Evolutionary conservation across 1,140 invertebrate species (phyloP).

Genomic region (Cyclargus thomasi): DNA sequence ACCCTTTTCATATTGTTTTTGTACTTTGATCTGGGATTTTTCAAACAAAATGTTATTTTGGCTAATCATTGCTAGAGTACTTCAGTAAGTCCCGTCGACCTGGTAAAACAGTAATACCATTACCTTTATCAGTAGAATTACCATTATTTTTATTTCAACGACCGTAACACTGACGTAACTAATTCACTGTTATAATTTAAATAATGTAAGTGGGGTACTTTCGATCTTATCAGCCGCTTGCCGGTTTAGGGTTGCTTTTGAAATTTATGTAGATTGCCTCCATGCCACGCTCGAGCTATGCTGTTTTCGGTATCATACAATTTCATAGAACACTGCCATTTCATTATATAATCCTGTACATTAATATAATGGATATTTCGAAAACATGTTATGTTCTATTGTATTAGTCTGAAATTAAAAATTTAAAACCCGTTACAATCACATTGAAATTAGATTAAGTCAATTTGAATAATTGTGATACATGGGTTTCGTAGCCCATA

Average conservation of each 20-base stretch:
- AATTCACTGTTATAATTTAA: not conserved
- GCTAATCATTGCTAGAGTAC: too few relatives aligned
- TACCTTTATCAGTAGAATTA: not conserved
- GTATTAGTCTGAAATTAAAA: too few relatives aligned
- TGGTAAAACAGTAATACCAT: not conserved
- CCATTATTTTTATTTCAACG: not conserved
- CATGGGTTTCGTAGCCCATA: too few relatives aligned
- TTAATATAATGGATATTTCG: too few relatives aligned
- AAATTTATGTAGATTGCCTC: slow-evolving; percentile 3
- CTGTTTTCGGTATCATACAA: not conserved
- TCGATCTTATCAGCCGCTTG: not conserved
- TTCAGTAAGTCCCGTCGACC: not conserved
- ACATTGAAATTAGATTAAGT: too few relatives aligned
- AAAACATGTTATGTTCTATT: too few relatives aligned
- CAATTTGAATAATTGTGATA: too few relatives aligned
- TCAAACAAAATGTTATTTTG: too few relatives aligned
- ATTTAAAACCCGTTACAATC: too few relatives aligned
- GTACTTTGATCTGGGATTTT: too few relatives aligned
- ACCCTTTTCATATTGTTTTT: too few relatives aligned
- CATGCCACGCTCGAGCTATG: not conserved
- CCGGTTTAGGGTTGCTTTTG: not conserved
- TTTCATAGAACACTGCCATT: not conserved
- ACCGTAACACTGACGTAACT: not conserved
- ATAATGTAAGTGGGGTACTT: not conserved
- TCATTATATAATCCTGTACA: too few relatives aligned